These are phyloP conservation scores for Eonycteris spelaea DNA, from an alignment of 2,113 vertebrate species.

Conservation along the genomic window DNA sequence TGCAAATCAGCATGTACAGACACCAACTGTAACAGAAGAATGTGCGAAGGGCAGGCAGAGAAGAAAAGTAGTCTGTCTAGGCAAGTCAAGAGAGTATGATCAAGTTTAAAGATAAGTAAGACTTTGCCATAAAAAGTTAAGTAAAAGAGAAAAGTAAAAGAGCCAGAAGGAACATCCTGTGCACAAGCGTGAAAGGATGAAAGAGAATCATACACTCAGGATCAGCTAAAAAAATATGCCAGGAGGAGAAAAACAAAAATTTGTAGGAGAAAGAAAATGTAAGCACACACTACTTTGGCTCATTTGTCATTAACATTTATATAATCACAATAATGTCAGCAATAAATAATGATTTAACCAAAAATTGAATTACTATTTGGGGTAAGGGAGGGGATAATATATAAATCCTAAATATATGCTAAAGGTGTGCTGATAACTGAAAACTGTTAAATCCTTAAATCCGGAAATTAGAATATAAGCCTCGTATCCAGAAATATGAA, in stretches of 20 bases:
- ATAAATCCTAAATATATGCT: neutral
- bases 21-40: neutral
- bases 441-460: constrained; percentile 4
- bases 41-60: neutral
- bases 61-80: neutral
- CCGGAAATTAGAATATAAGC: neutral
- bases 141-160: neutral
- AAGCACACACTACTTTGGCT: neutral
- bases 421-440: neutral
- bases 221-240: neutral
- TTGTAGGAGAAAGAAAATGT: neutral
- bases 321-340: neutral
- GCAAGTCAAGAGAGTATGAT: neutral
- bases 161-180: neutral
- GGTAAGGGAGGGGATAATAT: neutral
- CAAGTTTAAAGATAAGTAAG: neutral
- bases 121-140: neutral
- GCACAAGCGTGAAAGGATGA: neutral
- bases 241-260: neutral
- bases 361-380: neutral
- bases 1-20: neutral
- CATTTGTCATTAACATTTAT: neutral
- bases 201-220: neutral
- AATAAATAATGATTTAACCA: neutral
- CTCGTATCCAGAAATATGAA: neutral